A percentile compares a stretch with the other conserved stretches of the same genome.
Evolutionary conservation across 1,140 invertebrate species (phyloP).

Genomic region (Charaxes varanes): DNA sequence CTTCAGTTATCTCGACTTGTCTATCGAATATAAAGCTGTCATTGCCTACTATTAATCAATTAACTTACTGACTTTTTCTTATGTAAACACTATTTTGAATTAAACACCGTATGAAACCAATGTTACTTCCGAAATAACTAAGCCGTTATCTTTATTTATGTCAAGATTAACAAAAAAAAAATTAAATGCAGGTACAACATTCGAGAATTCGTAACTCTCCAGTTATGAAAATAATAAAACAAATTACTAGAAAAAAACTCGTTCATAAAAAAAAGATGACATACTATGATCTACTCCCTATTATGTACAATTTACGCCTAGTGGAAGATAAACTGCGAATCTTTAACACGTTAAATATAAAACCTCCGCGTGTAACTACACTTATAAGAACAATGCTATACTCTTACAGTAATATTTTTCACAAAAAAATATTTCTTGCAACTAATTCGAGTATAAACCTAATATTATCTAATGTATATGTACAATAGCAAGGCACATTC

Average conservation of each 20-base stretch:
- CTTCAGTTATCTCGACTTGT: conserved; percentile 44
- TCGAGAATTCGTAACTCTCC: conserved; percentile 73
- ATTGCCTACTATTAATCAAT: conserved; percentile 52
- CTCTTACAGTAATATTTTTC: conserved; percentile 63
- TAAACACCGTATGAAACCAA: conserved; percentile 45
- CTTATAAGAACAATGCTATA: conserved; percentile 63
- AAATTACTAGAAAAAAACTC: conserved; percentile 67
- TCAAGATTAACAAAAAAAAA: conserved; percentile 69
- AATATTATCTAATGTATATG: conserved; percentile 62
- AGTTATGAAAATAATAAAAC: conserved; percentile 63
- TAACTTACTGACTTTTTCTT: conserved; percentile 65
- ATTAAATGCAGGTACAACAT: conserved; percentile 75
- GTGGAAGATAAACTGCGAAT: conserved; percentile 72
- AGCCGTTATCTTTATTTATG: conserved; percentile 65
- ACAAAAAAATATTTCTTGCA: conserved; percentile 72
- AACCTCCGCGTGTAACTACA: conserved; percentile 54
- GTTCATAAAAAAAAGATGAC: conserved; percentile 58
- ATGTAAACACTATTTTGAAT: conserved; percentile 45
- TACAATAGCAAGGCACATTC: conserved; percentile 75
- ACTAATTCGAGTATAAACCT: conserved; percentile 74
- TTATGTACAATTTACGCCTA: conserved; percentile 63
- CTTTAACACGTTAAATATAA: conserved; percentile 67
- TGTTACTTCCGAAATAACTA: conserved; percentile 54
- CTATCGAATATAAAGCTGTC: conserved; percentile 66
- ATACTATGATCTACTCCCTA: conserved; percentile 56